Conservation (phyloP, 2,113 vertebrate species). For the Ciconia boyciana region DNA sequence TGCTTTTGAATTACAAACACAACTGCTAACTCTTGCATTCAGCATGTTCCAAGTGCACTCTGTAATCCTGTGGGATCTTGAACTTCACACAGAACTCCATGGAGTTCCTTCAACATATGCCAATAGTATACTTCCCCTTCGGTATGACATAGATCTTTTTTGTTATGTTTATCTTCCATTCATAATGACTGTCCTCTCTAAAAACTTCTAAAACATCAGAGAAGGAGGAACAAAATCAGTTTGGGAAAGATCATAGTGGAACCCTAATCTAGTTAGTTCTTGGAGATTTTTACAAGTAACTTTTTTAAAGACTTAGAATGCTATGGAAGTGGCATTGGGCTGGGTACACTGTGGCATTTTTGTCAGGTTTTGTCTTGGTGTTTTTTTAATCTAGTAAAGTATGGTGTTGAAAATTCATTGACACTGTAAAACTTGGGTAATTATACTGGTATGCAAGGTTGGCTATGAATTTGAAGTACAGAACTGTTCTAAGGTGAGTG, state of each 20-base stretch:
- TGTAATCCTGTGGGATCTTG: background rate
- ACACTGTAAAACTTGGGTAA: background rate
- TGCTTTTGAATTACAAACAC: background rate
- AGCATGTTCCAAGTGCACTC: background rate
- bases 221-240: background rate
- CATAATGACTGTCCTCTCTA: background rate
- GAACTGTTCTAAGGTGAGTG: background rate
- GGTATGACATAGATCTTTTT: too few relatives aligned
- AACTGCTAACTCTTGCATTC: background rate
- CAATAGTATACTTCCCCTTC: background rate
- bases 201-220: background rate
- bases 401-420: background rate
- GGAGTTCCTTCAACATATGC: background rate
- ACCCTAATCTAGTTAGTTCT: background rate
- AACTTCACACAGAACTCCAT: background rate
- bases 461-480: background rate
- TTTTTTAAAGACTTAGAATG: background rate
- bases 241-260: background rate
- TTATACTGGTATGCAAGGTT: background rate
- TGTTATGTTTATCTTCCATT: background rate
- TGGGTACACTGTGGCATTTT: background rate
- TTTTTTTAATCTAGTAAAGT: background rate
- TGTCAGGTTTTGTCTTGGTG: background rate
- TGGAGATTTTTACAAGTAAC: background rate
- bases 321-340: background rate